Evolutionary conservation across 2,797 vertebrate genomes (phyloP).

Genomic region (Schizothorax lantsangensis): DNA sequence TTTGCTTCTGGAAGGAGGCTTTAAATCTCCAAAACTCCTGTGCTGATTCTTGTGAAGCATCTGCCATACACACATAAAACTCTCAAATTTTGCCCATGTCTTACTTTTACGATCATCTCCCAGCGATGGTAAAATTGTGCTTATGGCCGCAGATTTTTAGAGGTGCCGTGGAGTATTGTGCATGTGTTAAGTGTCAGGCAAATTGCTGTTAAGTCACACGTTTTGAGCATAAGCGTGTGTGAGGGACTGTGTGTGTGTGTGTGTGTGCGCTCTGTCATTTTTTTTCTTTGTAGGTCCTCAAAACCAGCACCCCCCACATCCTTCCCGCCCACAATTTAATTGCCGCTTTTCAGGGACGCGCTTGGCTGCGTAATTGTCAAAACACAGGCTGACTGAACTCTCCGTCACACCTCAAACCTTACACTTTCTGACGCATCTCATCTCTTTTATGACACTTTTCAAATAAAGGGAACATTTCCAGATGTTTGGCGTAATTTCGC

Average conservation of each 20-base stretch:
- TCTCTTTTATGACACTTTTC: slow-evolving; percentile 62
- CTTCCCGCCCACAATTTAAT: slow-evolving; percentile 78
- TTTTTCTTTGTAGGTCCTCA: slow-evolving; percentile 62
- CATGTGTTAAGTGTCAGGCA: slow-evolving; percentile 60
- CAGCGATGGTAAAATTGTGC: slow-evolving; percentile 57
- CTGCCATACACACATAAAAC: slow-evolving; percentile 34
- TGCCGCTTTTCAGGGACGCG: slow-evolving; percentile 78
- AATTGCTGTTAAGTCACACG: slow-evolving; percentile 62
- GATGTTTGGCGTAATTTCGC: slow-evolving; percentile 69
- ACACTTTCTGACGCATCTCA: slow-evolving; percentile 61
- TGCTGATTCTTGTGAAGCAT: slow-evolving; percentile 54
- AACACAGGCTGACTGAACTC: slow-evolving; percentile 62
- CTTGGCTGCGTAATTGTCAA: slow-evolving; percentile 62
- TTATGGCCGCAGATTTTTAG: slow-evolving; percentile 55
- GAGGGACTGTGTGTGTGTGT: slow-evolving; percentile 26
- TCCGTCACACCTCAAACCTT: slow-evolving; percentile 66
- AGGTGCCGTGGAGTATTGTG: slow-evolving; percentile 49
- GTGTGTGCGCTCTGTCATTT: slow-evolving; percentile 70
- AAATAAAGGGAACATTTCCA: slow-evolving; percentile 65
- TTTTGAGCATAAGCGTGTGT: slow-evolving; percentile 51
- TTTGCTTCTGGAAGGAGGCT: slow-evolving; percentile 37
- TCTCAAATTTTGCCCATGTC: slow-evolving; percentile 37
- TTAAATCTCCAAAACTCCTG: slow-evolving; percentile 52
- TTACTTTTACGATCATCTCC: slow-evolving; percentile 53
- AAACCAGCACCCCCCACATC: slow-evolving; percentile 67